Percentiles rank a stretch among this genome's conserved stretches.
Conservation (phyloP, 2,888 invertebrate species). For the Isoperla grammatica region DNA sequence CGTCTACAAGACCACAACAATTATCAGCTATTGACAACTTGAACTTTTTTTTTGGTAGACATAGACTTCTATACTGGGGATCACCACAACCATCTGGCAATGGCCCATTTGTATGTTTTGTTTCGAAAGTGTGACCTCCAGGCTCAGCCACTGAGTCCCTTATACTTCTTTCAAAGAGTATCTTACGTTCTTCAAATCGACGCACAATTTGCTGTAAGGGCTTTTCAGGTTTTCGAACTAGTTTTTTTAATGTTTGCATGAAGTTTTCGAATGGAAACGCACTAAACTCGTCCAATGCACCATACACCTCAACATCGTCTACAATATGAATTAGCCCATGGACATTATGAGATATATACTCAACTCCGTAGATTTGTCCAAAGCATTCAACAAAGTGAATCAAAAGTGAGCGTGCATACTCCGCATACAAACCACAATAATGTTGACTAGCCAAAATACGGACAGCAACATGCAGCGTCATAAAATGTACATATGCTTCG, state of each 20-base stretch:
- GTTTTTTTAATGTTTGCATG: slow-evolving; percentile 24
- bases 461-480: slow-evolving; percentile 29
- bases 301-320: slow-evolving; percentile 30
- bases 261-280: slow-evolving; percentile 34
- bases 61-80: too few relatives aligned
- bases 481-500: slow-evolving; percentile 32
- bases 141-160: neutral
- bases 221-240: slow-evolving; percentile 21
- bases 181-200: slow-evolving; percentile 34
- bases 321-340: slow-evolving; percentile 34
- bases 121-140: too few relatives aligned
- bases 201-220: slow-evolving; percentile 20
- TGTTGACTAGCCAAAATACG: slow-evolving; percentile 30
- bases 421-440: slow-evolving; percentile 27
- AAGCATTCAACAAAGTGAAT: slow-evolving; percentile 32
- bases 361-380: slow-evolving; percentile 32
- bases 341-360: slow-evolving; percentile 33
- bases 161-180: slow-evolving; percentile 14
- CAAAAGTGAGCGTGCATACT: slow-evolving; percentile 32
- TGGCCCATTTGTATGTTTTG: too few relatives aligned
- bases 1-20: too few relatives aligned
- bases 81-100: too few relatives aligned
- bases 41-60: too few relatives aligned
- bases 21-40: too few relatives aligned
- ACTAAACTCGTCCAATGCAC: slow-evolving; percentile 30